Evolutionary conservation across 2,888 invertebrate genomes (phyloP).

Genomic region (Alloplasta piceator): DNA sequence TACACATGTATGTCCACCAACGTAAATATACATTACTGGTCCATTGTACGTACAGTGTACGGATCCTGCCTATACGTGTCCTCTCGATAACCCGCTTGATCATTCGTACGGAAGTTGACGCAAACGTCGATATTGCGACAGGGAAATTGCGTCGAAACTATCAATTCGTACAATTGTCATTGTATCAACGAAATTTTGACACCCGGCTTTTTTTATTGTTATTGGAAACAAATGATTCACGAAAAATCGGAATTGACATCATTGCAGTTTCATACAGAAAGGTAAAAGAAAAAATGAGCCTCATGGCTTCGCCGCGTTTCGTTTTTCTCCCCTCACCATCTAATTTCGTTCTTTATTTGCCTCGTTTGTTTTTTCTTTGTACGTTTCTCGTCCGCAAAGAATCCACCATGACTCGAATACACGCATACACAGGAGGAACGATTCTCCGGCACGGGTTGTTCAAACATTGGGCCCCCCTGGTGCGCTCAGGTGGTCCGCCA

Average conservation of each 20-base stretch:
- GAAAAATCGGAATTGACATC: constrained; percentile 16
- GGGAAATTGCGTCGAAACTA: constrained; percentile 37
- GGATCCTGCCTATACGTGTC: constrained; percentile 18
- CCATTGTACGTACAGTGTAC: constrained; percentile 3
- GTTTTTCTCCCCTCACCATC: constrained; percentile 27
- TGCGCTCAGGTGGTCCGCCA: constrained; percentile 75
- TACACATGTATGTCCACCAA: constrained; percentile 22
- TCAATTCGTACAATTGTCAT: constrained; percentile 34
- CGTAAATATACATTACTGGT: constrained; percentile 14
- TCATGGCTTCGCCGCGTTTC: neutral
- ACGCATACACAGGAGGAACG: constrained; percentile 29
- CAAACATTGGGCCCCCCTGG: constrained; percentile 68
- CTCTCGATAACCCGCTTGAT: constrained; percentile 45
- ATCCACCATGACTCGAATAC: constrained; percentile 50
- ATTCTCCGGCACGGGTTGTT: constrained; percentile 64
- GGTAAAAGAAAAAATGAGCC: neutral
- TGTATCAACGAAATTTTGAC: constrained; percentile 7
- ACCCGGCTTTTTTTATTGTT: neutral
- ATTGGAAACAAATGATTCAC: neutral
- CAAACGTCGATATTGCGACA: constrained; percentile 18
- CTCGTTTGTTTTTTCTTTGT: constrained; percentile 35
- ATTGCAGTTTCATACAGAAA: neutral
- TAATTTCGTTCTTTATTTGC: constrained; percentile 41
- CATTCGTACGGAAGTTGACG: constrained; percentile 46
- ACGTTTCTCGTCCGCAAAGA: constrained; percentile 42